Percentiles rank a stretch among this genome's conserved stretches.
phyloP scores from a whole-genome alignment of 2,113 vertebrate species.

The Pithys albifrons region DNA sequence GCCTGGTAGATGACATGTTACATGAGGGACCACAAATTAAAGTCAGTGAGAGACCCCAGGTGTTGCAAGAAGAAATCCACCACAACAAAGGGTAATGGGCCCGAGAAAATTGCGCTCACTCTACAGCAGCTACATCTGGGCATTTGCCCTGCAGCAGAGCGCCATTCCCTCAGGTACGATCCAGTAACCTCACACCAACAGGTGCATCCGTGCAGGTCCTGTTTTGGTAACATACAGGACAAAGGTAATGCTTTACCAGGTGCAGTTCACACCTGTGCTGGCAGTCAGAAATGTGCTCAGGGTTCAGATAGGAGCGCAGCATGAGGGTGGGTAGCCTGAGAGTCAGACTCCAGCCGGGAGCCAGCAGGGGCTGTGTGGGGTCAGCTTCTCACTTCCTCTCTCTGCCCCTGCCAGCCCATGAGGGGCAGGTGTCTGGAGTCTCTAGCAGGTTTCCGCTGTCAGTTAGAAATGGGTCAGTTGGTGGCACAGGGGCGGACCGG shows the following conservation, averaged over 20 bases:
- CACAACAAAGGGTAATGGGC: not conserved
- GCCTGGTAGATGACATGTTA: not conserved
- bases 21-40: not conserved
- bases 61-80: not conserved
- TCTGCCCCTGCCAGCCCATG: not conserved
- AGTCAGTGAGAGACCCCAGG: not conserved
- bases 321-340: not conserved
- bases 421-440: not conserved
- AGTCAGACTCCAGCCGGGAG: not conserved
- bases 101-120: not conserved
- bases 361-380: not conserved
- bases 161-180: constrained; percentile 18
- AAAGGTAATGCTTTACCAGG: constrained; percentile 81
- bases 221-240: constrained; percentile 74
- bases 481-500: fast-evolving
- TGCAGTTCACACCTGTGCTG: constrained; percentile 79
- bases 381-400: not conserved
- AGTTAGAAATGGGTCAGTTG: fast-evolving
- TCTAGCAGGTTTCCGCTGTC: not conserved
- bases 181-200: constrained; percentile 52
- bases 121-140: not conserved
- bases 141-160: constrained; percentile 32
- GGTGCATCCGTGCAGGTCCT: constrained; percentile 73
- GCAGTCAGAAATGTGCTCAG: constrained; percentile 42
- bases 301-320: not conserved